phyloP scores from a whole-genome alignment of 2,113 vertebrate species.

The human region GRCh38 chr11:128323501-128324000 shows the following conservation, averaged over 20 bases:
- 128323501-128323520: rapidly evolving
- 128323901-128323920: background rate
- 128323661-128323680: background rate
- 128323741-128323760: background rate
- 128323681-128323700: background rate
- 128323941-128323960: background rate
- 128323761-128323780: background rate
- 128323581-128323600: rapidly evolving
- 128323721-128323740: background rate
- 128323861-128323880: background rate
- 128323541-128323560: background rate
- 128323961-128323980: background rate
- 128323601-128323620: background rate
- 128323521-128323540: background rate
- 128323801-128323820: background rate
- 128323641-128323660: background rate
- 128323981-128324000: background rate
- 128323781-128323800: background rate
- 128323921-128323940: background rate
- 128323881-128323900: background rate
- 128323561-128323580: rapidly evolving
- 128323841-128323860: background rate
- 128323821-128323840: background rate
- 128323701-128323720: background rate
- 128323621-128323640: background rate